Evolutionary conservation across 2,113 vertebrate genomes (phyloP), one percentile per base, ranked within the genome.

Genomic region (Centropus bengalensis): DNA sequence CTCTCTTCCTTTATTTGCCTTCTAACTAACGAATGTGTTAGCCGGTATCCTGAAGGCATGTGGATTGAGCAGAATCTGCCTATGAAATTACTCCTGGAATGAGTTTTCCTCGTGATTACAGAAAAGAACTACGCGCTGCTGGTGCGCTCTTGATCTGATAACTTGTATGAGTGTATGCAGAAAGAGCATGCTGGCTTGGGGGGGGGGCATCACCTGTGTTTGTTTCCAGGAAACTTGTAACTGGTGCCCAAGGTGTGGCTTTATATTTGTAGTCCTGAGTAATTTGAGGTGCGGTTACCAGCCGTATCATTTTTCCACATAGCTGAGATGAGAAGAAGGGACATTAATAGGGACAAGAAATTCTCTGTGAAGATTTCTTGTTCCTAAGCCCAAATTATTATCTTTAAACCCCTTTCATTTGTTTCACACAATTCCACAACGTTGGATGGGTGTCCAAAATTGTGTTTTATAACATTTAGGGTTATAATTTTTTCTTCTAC

Each of bases 401-500:
- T 73, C 85, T 92, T 93, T 47, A 89, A 93, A 81, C 85, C 75
- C n/a, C 15, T 87, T 89, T 66, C 70, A 42, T 82, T 93, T 93
- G 30, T 87, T 88, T 94, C 52, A 33, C 62, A 94, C 83, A 28
- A 26, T 38, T 86, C 45, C 21, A 66, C 12, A 51, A 30, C 17
- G 26, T 20, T 76, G 63, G 12, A 17, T 4, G 4, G 26, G 47
- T 56, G 7, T 74, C 66, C 32, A 54, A 15, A 49, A 10, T 21
- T 55, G 20, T 76, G 28, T 66, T 91, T 85, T 80, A 30, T 60
- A 89, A 62, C 23, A 40, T 44, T 86, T 23, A 36, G 30, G 42
- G 7, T 32, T 52, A 2, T 67, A 54, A 10, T 26, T 70, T 79
- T 59, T 78, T 76, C 18, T 36, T 87, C 27, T 49, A 2, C 67